phyloP scores from a whole-genome alignment of 2,888 invertebrate species.

The Drosophila pegasa region DNA sequence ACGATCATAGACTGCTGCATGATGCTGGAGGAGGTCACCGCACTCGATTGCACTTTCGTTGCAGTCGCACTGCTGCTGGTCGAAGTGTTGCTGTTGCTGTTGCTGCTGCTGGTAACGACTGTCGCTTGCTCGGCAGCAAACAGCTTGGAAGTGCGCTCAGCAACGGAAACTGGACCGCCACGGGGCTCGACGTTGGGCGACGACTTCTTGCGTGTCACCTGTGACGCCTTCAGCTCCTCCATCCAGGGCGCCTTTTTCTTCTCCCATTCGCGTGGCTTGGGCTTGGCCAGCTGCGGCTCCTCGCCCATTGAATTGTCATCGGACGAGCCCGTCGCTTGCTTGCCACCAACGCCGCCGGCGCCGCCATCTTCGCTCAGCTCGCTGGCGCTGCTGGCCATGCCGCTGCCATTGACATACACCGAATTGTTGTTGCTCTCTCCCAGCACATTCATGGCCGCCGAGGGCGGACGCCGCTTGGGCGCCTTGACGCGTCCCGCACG shows the following conservation, averaged over 20 bases:
- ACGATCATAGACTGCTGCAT: conserved; percentile 77
- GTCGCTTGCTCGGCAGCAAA: conserved; percentile 62
- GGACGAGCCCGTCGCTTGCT: conserved; percentile 65
- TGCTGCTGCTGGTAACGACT: conserved; percentile 50
- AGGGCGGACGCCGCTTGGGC: conserved; percentile 87
- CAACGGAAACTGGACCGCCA: conserved; percentile 47
- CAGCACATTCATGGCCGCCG: conserved; percentile 85
- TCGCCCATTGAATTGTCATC: conserved; percentile 82
- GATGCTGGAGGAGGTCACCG: conserved; percentile 75
- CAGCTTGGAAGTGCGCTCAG: conserved; percentile 75
- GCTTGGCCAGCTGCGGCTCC: conserved; percentile 86
- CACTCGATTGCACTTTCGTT: conserved; percentile 81
- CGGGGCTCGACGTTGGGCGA: conserved; percentile 83
- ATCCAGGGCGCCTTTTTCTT: conserved; percentile 92
- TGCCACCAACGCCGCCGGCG: conserved; percentile 49
- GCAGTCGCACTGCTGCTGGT: conserved; percentile 53
- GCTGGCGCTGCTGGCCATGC: conserved; percentile 68
- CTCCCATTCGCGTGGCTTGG: conserved; percentile 89
- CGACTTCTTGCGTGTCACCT: conserved; percentile 85
- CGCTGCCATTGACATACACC: conserved; percentile 82
- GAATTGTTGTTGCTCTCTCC: conserved; percentile 83
- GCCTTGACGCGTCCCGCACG: conserved; percentile 87
- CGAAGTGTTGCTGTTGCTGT: conserved; percentile 44
- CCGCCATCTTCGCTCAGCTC: conserved; percentile 68
- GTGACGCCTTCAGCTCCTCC: conserved; percentile 92